Base-by-base conservation (phyloP, 2,888 invertebrate species). In the Dorcus parallelipipedus region DNA sequence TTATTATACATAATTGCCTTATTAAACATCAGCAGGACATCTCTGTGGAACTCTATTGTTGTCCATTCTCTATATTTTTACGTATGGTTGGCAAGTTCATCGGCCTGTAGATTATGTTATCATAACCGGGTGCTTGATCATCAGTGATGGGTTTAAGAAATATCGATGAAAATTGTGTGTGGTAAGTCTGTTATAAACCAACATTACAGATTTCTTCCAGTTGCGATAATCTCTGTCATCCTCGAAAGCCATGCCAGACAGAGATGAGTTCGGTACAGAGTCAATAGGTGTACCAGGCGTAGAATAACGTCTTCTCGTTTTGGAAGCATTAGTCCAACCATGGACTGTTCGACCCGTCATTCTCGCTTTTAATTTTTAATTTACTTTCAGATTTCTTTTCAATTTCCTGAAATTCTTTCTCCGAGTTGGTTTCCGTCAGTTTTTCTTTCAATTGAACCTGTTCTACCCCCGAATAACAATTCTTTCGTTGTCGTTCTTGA, bases 1-100 rank as follows among this genome's bases (percentile, higher is more conserved):
- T 90, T 90, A 78, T 97, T 97, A 78, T 93, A 94, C 88, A 97
- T 93, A 23, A 95, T 83, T 0, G 96, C 93, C 79, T 98, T 98
- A 56, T 88, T 87, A 68, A 96, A 88, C 95, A 97, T 96, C 7
- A 95, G 80, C 76, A 95, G 83, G 10, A 96, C 86, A 70, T 95
- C 95, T 0, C 94, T 83, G 67, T 95, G 93, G 73, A 97, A 92
- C 73, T 96, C 93, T 7, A 84, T 83, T 0, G 93, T 91, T 0
- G 90, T 91, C 96, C 96, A 45, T 82, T 86, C 68, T 97, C 97
- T 42, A 97, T 91, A 74, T 95, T 92, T 68, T 87, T 86, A 71
- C 93, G 88, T 3, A 97, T 90, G 0, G 90, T 88, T 41, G 85
- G 84, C 63, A 97, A 82, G 79, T 97, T 95, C 87, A 95, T 93